Evolutionary conservation across 2,888 invertebrate species (phyloP), one percentile per base, ranked within the genome.

Genomic region (Drosophila stalkeri): DNA sequence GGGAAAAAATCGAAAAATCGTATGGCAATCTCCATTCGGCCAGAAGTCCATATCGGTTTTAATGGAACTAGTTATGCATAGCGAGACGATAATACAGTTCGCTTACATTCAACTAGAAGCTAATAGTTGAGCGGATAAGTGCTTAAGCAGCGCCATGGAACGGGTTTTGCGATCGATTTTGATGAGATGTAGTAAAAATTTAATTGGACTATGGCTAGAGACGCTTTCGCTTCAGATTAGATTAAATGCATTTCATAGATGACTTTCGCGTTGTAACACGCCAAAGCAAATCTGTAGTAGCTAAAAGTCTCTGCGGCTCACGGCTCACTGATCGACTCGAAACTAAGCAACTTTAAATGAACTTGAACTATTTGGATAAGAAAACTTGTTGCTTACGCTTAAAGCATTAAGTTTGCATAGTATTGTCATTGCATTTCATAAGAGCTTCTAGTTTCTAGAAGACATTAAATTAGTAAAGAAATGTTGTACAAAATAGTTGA

Each of bases 171-270:
- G 5, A 35, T 59, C 52, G 43, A 64, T 46, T 59, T 59, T 46
- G 43, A 55, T 61, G 62, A 44, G 55, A 18, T 47, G 69, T 41
- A 54, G 55, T 75, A 46, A 69, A 80, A 69, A 62, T 64, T 66
- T 80, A 66, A 77, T 77, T 77, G 80, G 41, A 69, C 57, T 75
- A 69, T 61, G 67, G 54, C 62, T 47, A 44, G 70, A 80, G 63
- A 56, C 39, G 64, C 67, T 23, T 75, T 75, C 56, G 64, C 43
- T 47, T 39, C 44, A 35, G 57, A 63, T 61, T 69, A 47, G 80
- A 62, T 75, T 60, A 62, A 37, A 75, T 63, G 39, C 49, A 49
- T 31, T 60, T 49, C 20, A 20, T 27, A 8, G 49, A 16, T 31
- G 47, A 27, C 16, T 31, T 37, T 27, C 31, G 14, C 39, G 23